Percentiles rank a stretch among this genome's conserved stretches.
Evolutionary conservation across 2,113 vertebrate genomes (phyloP).

Genomic region (Colossoma macropomum): DNA sequence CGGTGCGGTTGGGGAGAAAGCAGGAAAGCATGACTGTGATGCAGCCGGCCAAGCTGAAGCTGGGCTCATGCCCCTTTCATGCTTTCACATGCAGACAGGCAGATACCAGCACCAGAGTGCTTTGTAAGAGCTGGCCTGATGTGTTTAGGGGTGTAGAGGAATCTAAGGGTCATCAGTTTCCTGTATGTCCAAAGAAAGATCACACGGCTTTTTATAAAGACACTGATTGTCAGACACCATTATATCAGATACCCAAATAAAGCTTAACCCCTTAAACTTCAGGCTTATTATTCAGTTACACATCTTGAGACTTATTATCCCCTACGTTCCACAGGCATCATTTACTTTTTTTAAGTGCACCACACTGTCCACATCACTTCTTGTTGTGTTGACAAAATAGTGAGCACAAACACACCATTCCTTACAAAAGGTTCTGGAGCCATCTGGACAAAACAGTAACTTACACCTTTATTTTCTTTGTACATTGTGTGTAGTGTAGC

Average conservation of each 20-base stretch:
- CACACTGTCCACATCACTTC: too few species aligned
- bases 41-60: constrained; percentile 2
- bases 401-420: neutral
- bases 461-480: neutral
- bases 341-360: too few species aligned
- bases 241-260: neutral
- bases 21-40: constrained; percentile 11
- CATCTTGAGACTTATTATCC: too few species aligned
- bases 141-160: neutral
- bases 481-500: too few species aligned
- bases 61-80: neutral
- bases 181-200: neutral
- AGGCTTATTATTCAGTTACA: too few species aligned
- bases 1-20: neutral
- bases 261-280: neutral
- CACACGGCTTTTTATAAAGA: neutral
- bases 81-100: neutral
- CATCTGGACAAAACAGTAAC: neutral
- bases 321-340: too few species aligned
- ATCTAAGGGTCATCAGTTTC: neutral
- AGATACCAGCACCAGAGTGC: neutral
- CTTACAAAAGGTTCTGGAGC: neutral
- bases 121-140: neutral
- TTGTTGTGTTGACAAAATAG: too few species aligned
- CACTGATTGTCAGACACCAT: neutral